phyloP scores from a whole-genome alignment of 2,888 invertebrate genomes.

The Amphimallon solstitiale region DNA sequence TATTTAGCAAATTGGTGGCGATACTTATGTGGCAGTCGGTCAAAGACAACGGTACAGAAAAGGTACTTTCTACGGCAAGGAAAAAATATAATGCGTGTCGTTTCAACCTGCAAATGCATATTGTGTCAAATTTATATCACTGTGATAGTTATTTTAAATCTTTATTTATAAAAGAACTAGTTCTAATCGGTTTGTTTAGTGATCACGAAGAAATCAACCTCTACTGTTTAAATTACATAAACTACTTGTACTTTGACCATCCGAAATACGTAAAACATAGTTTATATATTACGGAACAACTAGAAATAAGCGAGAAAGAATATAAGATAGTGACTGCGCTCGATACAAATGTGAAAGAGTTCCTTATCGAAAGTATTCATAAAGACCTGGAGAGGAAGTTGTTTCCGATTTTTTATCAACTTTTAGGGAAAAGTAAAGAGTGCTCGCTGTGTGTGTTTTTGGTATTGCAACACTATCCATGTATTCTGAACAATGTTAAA shows the following conservation, averaged over 20 bases:
- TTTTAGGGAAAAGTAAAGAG: conserved; percentile 33
- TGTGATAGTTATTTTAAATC: conserved; percentile 37
- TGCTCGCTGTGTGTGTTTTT: conserved; percentile 48
- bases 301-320: conserved; percentile 38
- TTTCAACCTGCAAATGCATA: conserved; percentile 34
- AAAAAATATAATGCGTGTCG: conserved; percentile 35
- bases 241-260: conserved; percentile 38
- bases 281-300: conserved; percentile 29
- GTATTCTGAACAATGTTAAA: conserved; percentile 51
- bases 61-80: conserved; percentile 35
- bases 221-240: conserved; percentile 41
- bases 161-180: conserved; percentile 35
- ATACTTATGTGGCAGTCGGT: conserved; percentile 37
- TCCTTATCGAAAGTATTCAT: conserved; percentile 34
- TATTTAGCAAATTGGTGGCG: conserved; percentile 29
- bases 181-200: conserved; percentile 27
- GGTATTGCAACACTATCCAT: conserved; percentile 55
- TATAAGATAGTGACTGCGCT: conserved; percentile 38
- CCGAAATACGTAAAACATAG: conserved; percentile 28
- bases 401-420: conserved; percentile 12
- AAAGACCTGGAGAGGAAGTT: conserved; percentile 21
- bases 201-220: conserved; percentile 23
- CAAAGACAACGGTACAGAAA: conserved; percentile 9
- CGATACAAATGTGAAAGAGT: conserved; percentile 31
- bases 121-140: conserved; percentile 33